phyloP scores from a whole-genome alignment of 2,113 vertebrate genomes.

The Eclectus roratus region DNA sequence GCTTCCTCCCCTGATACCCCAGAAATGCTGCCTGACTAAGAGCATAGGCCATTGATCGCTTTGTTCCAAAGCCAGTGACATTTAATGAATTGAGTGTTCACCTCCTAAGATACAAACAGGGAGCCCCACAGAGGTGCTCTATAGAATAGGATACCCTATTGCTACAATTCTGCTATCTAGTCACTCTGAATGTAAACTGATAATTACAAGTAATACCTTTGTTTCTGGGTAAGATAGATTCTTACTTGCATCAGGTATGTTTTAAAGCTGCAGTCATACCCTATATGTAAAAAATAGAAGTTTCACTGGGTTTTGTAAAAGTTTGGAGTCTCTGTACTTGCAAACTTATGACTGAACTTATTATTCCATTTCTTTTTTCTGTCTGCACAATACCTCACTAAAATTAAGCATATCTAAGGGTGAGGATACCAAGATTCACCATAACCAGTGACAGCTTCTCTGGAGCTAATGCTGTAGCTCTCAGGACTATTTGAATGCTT shows the following conservation, averaged over 20 bases:
- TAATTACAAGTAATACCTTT: background rate
- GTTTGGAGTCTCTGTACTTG: background rate
- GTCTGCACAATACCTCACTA: background rate
- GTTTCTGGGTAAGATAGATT: background rate
- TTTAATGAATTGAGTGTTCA: conserved; percentile 34
- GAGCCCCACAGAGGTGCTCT: background rate
- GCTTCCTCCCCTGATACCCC: background rate
- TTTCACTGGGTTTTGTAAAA: background rate
- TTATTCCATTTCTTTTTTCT: background rate
- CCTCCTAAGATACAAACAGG: background rate
- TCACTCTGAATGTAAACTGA: background rate
- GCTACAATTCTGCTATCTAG: background rate
- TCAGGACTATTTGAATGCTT: background rate
- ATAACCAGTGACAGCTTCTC: background rate
- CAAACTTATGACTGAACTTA: background rate
- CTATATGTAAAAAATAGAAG: background rate
- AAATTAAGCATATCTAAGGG: background rate
- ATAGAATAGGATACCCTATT: background rate
- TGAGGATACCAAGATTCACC: background rate
- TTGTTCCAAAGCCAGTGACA: background rate
- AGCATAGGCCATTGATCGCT: background rate
- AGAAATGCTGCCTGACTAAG: background rate
- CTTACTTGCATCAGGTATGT: background rate
- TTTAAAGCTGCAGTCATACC: background rate
- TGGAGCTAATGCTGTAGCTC: background rate